Base-by-base conservation (phyloP, 2,797 vertebrate species). In the Pseudotriccus pelzelni region DNA sequence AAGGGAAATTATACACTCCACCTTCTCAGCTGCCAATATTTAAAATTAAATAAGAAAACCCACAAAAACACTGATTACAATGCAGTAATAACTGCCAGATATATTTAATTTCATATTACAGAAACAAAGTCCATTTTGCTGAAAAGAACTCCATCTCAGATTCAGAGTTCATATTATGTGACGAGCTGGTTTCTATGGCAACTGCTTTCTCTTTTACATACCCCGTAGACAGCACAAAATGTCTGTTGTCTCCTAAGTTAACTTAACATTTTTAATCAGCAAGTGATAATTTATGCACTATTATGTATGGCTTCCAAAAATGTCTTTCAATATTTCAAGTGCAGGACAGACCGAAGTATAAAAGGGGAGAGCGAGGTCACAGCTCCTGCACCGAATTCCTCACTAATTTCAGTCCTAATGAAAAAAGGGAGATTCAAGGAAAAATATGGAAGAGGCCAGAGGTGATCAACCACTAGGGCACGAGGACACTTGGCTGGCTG, bases 171-270 rank as follows among this genome's bases (percentile, higher is more conserved):
- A 37, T 62, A 52, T 23, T 66, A 84, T 52, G 77, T 89, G 97
- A 97, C 97, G 96, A 97, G 82, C 89, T 43, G 84, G 98, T 98
- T 98, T 97, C 98, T 97, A 98, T 98, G 97, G 98, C 59, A 98
- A 98, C 98, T 87, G 95, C 92, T 95, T 91, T 88, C 96, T 94
- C 93, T 87, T 94, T 91, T 93, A 90, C 96, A 88, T 73, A 62
- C 56, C 49, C 77, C 18, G 74, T 70, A 91, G 94, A 89, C 75
- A 74, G 84, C 74, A 85, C 89, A 91, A 96, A 96, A 94, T 91
- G 74, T 82, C 91, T 94, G 60, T 67, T 89, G 70, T 84, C 67
- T 84, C 60, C 87, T 50, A 64, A 79, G 87, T 56, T 63, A 89
- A 84, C 55, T 91, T 59, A 70, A 69, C 60, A 87, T 56, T 94